Evolutionary conservation across 2,797 vertebrate genomes (phyloP).

Genomic region (Aeoliscus strigatus): DNA sequence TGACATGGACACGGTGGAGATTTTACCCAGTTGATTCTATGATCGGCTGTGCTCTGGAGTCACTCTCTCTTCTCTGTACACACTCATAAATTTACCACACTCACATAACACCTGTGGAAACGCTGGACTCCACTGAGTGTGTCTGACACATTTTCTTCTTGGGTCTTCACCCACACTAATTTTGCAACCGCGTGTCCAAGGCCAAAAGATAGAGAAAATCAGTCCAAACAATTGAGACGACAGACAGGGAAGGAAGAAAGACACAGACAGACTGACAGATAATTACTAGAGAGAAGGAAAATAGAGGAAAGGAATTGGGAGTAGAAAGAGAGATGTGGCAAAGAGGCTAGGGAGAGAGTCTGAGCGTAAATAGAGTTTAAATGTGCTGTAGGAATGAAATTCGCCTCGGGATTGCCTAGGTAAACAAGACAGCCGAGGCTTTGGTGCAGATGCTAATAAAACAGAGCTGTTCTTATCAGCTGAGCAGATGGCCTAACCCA

Average conservation of each 20-base stretch:
- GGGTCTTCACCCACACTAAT: conserved; percentile 5
- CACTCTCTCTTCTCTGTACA: no score
- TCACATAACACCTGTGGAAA: no score
- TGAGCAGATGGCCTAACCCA: conserved; percentile 75
- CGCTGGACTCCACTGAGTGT: not conserved
- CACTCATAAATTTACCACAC: no score
- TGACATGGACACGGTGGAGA: no score
- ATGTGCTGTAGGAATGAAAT: conserved; percentile 71
- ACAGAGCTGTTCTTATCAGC: conserved; percentile 74
- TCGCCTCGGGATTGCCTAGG: conserved; percentile 68
- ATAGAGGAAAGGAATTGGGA: conserved; percentile 29
- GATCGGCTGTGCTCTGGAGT: no score
- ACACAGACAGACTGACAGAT: conserved; percentile 45
- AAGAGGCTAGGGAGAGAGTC: conserved; percentile 45
- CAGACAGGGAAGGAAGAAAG: conserved; percentile 12
- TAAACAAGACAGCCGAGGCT: conserved; percentile 72
- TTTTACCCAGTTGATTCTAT: no score
- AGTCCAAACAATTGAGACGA: conserved; percentile 7
- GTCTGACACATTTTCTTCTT: conserved; percentile 3
- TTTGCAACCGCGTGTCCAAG: not conserved
- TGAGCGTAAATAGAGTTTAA: conserved; percentile 74
- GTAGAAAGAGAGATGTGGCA: conserved; percentile 43
- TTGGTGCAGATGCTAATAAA: conserved; percentile 75
- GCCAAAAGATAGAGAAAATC: conserved; percentile 5
- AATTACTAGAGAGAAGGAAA: conserved; percentile 45